Percentiles rank a stretch among this genome's conserved stretches.
phyloP scores from a whole-genome alignment of 2,113 vertebrate species.

The Epinephelus cyanopodus region DNA sequence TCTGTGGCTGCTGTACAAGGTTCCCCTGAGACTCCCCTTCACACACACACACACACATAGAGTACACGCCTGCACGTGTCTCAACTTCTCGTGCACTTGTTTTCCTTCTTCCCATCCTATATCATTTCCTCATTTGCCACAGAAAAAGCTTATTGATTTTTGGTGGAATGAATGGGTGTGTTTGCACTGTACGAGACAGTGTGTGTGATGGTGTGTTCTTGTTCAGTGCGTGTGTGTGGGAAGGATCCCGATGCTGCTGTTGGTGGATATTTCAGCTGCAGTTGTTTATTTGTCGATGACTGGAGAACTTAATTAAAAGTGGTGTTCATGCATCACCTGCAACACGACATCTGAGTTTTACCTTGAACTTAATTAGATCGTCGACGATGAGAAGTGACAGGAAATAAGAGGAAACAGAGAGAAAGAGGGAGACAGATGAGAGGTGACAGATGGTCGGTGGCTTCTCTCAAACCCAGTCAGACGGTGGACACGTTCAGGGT shows the following conservation, averaged over 20 bases:
- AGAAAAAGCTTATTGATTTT: constrained; percentile 28
- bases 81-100: too few relatives aligned
- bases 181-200: background rate
- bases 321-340: background rate
- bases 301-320: background rate
- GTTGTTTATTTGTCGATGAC: background rate
- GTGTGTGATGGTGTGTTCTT: constrained; percentile 2
- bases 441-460: background rate
- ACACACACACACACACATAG: background rate
- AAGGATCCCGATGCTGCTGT: background rate
- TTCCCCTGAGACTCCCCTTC: too few relatives aligned
- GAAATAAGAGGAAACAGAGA: background rate
- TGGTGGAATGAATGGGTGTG: background rate
- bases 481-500: background rate
- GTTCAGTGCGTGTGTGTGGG: background rate
- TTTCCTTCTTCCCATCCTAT: background rate
- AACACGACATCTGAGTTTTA: background rate
- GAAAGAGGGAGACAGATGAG: background rate
- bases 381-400: too few relatives aligned
- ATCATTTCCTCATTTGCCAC: constrained; percentile 29
- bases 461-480: too few relatives aligned
- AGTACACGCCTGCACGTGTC: background rate
- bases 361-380: background rate
- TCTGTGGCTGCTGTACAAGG: too few relatives aligned
- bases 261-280: background rate